Percentiles rank a stretch among this genome's conserved stretches.
phyloP scores from a whole-genome alignment of 2,797 vertebrate genomes.

The Oreochromis mossambicus region DNA sequence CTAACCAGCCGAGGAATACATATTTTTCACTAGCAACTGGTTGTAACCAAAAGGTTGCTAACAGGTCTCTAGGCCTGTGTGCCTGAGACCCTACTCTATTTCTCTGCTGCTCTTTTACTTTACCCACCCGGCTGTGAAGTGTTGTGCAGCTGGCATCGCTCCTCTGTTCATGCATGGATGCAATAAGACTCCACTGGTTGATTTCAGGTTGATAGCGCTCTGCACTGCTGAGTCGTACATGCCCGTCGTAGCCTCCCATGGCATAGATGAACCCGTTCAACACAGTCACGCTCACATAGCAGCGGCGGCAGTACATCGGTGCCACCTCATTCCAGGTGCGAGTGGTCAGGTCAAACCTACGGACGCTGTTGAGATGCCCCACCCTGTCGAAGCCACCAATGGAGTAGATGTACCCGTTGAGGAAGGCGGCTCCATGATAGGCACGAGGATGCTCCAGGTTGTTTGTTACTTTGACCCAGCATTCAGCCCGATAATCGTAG shows the following conservation, averaged over 20 bases:
- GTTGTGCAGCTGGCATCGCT: conserved; percentile 76
- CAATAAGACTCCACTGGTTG: neutral
- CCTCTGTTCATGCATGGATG: conserved; percentile 53
- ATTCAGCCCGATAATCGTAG: conserved; percentile 69
- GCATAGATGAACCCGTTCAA: conserved; percentile 80
- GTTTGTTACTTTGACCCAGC: conserved; percentile 74
- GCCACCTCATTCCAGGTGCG: conserved; percentile 79
- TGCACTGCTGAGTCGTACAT: neutral
- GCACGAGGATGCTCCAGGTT: conserved; percentile 70
- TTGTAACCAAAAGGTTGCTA: neutral
- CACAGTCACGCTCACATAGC: conserved; percentile 79
- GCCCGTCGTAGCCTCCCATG: conserved; percentile 76
- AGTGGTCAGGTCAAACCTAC: conserved; percentile 71
- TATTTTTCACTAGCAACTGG: neutral
- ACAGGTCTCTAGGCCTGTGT: neutral
- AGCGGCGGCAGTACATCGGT: conserved; percentile 79
- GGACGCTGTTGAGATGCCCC: conserved; percentile 77
- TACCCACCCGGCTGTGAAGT: conserved; percentile 68
- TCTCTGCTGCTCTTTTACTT: rapidly evolving
- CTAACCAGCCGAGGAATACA: neutral
- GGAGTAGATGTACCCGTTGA: conserved; percentile 59
- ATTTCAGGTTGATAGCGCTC: neutral
- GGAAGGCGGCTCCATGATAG: conserved; percentile 76
- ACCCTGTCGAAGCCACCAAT: conserved; percentile 76
- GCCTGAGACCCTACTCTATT: neutral